Conservation (phyloP, 2,888 invertebrate species). For the Polydesmus complanatus region DNA sequence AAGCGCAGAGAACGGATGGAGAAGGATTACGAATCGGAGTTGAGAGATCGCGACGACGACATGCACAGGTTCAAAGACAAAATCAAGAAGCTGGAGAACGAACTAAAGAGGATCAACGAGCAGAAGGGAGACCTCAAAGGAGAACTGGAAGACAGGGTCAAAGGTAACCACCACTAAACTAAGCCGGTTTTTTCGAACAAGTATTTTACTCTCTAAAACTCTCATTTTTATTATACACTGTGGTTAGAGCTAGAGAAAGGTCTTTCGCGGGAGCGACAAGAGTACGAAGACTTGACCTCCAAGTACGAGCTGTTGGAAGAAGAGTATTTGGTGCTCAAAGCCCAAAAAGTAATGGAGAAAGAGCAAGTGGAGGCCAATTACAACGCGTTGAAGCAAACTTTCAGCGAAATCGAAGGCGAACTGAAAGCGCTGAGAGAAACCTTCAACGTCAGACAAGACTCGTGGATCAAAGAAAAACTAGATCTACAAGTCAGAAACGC, state of each 20-base stretch:
- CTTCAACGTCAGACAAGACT: conserved; percentile 48
- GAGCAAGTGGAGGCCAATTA: conserved; percentile 58
- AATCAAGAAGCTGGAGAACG: conserved; percentile 19
- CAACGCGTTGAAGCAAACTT: conserved; percentile 45
- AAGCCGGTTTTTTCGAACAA: neutral
- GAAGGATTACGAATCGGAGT: conserved; percentile 49
- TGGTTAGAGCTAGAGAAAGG: conserved; percentile 47
- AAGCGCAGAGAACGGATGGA: conserved; percentile 54
- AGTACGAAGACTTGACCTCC: conserved; percentile 61
- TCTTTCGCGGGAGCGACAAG: conserved; percentile 50
- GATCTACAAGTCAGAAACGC: conserved; percentile 44
- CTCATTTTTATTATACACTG: conserved; percentile 25
- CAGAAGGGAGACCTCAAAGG: conserved; percentile 15
- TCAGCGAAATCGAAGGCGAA: conserved; percentile 46
- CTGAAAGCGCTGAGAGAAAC: conserved; percentile 49
- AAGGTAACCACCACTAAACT: conserved; percentile 35
- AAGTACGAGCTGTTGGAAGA: conserved; percentile 73
- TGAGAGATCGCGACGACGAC: conserved; percentile 25
- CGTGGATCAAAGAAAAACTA: conserved; percentile 58
- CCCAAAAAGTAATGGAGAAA: conserved; percentile 65
- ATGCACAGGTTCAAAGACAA: conserved; percentile 23
- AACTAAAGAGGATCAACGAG: conserved; percentile 17
- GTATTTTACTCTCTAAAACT: neutral
- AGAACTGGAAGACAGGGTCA: conserved; percentile 45
- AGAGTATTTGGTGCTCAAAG: conserved; percentile 68